Base-by-base conservation (phyloP, 2,888 invertebrate species). In the Mythimna loreyi region DNA sequence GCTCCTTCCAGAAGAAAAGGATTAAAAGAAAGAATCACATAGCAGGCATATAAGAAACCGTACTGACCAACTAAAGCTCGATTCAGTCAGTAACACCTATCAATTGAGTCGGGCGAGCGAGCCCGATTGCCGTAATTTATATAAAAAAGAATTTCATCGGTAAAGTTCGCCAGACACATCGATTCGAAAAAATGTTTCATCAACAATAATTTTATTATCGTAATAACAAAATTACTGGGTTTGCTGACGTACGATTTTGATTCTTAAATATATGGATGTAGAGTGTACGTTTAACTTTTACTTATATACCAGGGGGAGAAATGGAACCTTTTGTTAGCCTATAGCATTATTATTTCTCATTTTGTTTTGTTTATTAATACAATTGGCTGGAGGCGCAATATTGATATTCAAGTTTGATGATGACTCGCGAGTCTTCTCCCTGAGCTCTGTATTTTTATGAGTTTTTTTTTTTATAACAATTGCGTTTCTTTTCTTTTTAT, bases 311-410 rank as follows among this genome's bases (percentile, higher is more conserved):
- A 90, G 90, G 95, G 95, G 96, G 95, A 95, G 95, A 95, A 95
- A 95, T 95, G 94, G 93, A 94, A 94, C 94, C 96, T 96, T 95
- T 96, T 96, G 96, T 96, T 96, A 93, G 95, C 93, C 96, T 94
- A 94, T 95, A 95, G 96, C 93, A 94, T 96, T 96, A 96, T 96
- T 96, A 96, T 96, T 95, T 96, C 94, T 94, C 95, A 95, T 96
- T 96, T 96, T 96, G 95, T 96, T 96, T 96, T 96, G 96, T 96
- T 96, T 96, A 96, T 96, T 96, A 96, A 96, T 96, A 96, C 95
- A 95, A 96, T 96, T 96, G 95, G 96, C 96, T 92, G 88, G 93
- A 92, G 96, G 96, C 96, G 94, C 94, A 95, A 95, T 96, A 96
- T 96, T 96, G 96, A 96, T 96, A 96, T 96, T 96, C 96, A 94